phyloP scores from a whole-genome alignment of 2,888 invertebrate species.

The Miltochrista miniata region DNA sequence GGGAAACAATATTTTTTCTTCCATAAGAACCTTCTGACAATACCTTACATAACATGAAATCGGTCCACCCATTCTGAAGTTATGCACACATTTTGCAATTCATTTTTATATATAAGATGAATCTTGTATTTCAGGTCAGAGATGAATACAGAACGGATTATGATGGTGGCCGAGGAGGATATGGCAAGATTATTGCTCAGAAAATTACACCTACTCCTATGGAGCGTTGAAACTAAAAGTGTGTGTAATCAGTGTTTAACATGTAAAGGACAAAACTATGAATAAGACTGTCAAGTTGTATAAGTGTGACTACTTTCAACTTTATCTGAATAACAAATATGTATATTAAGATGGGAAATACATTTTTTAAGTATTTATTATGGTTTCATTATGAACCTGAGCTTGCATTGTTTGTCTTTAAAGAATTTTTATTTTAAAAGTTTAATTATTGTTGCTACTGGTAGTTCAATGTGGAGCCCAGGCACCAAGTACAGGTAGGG shows the following conservation, averaged over 20 bases:
- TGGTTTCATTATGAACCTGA: neutral
- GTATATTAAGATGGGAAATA: conserved; percentile 26
- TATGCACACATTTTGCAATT: too few species aligned
- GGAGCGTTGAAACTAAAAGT: conserved; percentile 67
- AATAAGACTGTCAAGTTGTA: conserved; percentile 51
- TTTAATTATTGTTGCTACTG: too few species aligned
- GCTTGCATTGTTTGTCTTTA: too few species aligned
- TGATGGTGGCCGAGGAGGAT: conserved; percentile 98
- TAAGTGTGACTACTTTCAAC: conserved; percentile 40
- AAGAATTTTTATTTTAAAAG: too few species aligned
- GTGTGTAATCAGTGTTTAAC: conserved; percentile 24
- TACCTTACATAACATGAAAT: too few species aligned
- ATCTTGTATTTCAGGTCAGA: conserved; percentile 87
- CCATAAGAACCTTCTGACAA: too few species aligned
- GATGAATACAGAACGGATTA: conserved; percentile 99
- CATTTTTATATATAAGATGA: too few species aligned
- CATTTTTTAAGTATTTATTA: conserved; percentile 12
- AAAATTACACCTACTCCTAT: conserved; percentile 87
- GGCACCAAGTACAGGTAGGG: too few species aligned
- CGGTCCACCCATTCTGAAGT: too few species aligned
- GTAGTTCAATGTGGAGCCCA: too few species aligned
- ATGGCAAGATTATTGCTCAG: conserved; percentile 96
- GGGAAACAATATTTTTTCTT: too few species aligned
- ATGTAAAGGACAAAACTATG: conserved; percentile 36
- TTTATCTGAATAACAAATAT: conserved; percentile 37